Base-by-base conservation (phyloP, 2,888 invertebrate genomes). In the Volucella bombylans region DNA sequence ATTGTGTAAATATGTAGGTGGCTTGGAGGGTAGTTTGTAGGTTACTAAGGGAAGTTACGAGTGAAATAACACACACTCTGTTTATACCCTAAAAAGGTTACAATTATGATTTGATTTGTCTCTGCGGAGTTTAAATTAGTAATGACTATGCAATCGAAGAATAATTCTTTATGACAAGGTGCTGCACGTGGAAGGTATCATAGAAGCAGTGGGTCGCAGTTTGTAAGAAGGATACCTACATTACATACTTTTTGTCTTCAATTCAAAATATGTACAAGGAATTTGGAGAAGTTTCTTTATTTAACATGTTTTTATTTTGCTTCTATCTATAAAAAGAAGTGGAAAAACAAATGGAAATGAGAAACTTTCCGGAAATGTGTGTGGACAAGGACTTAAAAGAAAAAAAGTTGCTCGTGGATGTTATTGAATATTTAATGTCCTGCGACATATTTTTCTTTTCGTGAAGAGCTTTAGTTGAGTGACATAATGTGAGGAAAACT, bases 31-130 rank as follows among this genome's bases (percentile, higher is more conserved):
- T 15, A 23, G 47, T 41, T 38, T 43, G 15, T 11, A 15, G 15
- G n/a, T 9, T 18, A 10, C 12, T 43, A 11, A n/a, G 18, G 18
- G 31, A 45, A 14, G 41, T 57, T 78, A 64, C 69, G 69, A 64
- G 69, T 15, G 38, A 31, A 23, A 23, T 23, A 23, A 23, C 23
- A 23, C 23, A 23, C 23, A 1, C 23, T 23, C 23, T 23, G 4
- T 23, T 23, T 23, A 23, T 4, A 23, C 23, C 23, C 23, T 23
- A 0, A 23, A 23, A 23, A 23, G 23, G 23, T 23, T 23, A 23
- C 1, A 23, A 23, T 0, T 0, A 23, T 23, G 1, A 23, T 23
- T 1, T 23, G 23, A 23, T 23, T 23, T 23, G 23, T 23, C 23
- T 23, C 23, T 4, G 3, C 23, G 23, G 23, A 23, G 23, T 23